Base-by-base conservation (phyloP, 2,888 invertebrate genomes). In the Hirtodrosophila duncani region DNA sequence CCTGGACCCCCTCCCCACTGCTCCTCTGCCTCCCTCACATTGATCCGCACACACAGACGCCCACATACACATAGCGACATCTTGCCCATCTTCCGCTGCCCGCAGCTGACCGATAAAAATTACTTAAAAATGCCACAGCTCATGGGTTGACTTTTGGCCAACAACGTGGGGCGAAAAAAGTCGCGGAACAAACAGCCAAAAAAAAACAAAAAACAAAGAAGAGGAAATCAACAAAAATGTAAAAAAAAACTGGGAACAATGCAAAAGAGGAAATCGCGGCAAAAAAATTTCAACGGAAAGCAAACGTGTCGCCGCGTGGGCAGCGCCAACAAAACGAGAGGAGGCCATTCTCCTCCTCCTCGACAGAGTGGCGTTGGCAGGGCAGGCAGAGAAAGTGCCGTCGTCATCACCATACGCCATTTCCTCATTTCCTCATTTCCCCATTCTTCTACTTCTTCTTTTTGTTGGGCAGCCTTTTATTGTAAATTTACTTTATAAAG, bases 81-180 rank as follows among this genome's bases (percentile, higher is more conserved):
- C 11, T 10, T 41, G 11, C 17, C 31, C 34, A 14, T 9, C 24
- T 30, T 31, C 11, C 33, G 43, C 53, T 23, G 29, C 13, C 67
- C 51, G 43, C 58, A 50, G 53, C 58, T 72, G 66, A 70, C 69
- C 82, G 72, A 83, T 82, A 80, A 78, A 82, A 83, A 83, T 82
- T 82, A 83, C 83, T 82, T 82, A 83, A 82, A 82, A 82, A 82
- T 82, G 84, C 84, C 84, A 65, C 84, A 84, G 80, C 84, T 82
- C 81, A 79, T 84, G 84, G 72, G 84, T 83, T 84, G 84, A 84
- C 80, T 84, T 84, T 77, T 84, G 83, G 83, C 84, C 84, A 84
- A 75, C 63, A 63, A 71, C 51, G 62, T 42, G 57, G 42, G 24
- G 41, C 34, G 34, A 16, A 23, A 37, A 49, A 34, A 30, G 24